A percentile compares a stretch with the other conserved stretches of the same genome.
phyloP scores from a whole-genome alignment of 2,113 vertebrate genomes.

The Poicephalus meyeri region DNA sequence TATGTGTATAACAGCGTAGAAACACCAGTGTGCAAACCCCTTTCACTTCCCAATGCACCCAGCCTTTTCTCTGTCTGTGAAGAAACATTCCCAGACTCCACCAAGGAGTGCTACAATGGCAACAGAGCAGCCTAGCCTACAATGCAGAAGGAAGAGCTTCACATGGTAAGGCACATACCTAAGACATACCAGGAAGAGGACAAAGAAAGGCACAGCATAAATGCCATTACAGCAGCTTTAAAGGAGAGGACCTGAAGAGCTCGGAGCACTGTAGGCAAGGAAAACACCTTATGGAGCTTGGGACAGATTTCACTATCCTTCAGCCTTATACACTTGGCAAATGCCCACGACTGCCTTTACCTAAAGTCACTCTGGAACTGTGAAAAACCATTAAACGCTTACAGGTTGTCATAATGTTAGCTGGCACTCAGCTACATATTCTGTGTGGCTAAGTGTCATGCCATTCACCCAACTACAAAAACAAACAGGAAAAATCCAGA shows the following conservation, averaged over 20 bases:
- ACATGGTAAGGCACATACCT: background rate
- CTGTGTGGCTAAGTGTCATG: background rate
- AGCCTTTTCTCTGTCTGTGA: background rate
- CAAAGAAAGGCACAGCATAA: background rate
- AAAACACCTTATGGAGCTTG: background rate
- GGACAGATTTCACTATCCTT: background rate
- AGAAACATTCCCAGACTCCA: background rate
- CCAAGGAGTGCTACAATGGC: background rate
- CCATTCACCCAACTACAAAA: background rate
- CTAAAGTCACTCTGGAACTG: background rate
- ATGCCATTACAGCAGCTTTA: background rate
- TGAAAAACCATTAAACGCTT: background rate
- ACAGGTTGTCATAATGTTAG: background rate
- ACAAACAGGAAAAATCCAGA: background rate
- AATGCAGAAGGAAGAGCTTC: background rate
- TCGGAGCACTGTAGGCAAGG: background rate
- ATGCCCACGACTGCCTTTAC: background rate
- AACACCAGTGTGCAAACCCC: accelerated
- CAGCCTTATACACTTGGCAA: background rate
- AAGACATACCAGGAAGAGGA: background rate
- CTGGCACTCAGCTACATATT: background rate
- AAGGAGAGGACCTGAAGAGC: background rate
- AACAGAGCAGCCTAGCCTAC: background rate
- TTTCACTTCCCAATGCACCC: background rate
- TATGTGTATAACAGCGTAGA: background rate